Base-by-base conservation (phyloP, 2,113 vertebrate genomes). In the Hipposideros armiger region DNA sequence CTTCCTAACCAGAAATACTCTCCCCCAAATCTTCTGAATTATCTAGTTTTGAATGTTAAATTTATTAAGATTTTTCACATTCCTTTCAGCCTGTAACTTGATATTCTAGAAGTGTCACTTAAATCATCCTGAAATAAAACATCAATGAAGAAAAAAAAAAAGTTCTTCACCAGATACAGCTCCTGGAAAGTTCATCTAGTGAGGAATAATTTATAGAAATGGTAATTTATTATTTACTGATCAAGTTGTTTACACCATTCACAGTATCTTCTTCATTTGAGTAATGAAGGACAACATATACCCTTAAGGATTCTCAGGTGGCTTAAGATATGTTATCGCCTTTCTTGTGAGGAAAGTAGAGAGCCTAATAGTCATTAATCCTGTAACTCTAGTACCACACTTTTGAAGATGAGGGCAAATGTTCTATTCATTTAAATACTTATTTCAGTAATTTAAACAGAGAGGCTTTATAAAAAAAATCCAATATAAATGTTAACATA, bases 71-170 rank as follows among this genome's bases (percentile, higher is more conserved):
- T n/a, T 94, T 95, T 86, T 24, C 56, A 90, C 8, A 67, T 92
- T 83, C 50, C 42, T 95, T 94, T 90, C 77, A 92, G 20, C 40
- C 47, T 69, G 1, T 77, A 87, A 90, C 28, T 90, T 93, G 50
- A 88, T 91, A 85, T 85, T 73, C 47, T 83, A 80, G 36, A 66
- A 90, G 11, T 74, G 9, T 90, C 84, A 40, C 32, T 92, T 94
- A 94, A 95, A 80, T 87, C 42, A 36, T 69, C 36, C 89, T 93
- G 76, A 94, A 97, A 97, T 54, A 94, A 96, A 97, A 73, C 26
- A 91, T 70, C 50, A 54, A 36, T 42, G 6, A 28, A 96, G 74
- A 74, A 19, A 66, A 3, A 28, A 16, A 11, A 28, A 62, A 88
- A 64, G 50, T 76, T 77, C 40, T 9, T 52, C 42, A 91, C 30